Evolutionary conservation across 2,888 invertebrate species (phyloP), one percentile per base, ranked within the genome.

Genomic region (Chymomyza fuscimana): DNA sequence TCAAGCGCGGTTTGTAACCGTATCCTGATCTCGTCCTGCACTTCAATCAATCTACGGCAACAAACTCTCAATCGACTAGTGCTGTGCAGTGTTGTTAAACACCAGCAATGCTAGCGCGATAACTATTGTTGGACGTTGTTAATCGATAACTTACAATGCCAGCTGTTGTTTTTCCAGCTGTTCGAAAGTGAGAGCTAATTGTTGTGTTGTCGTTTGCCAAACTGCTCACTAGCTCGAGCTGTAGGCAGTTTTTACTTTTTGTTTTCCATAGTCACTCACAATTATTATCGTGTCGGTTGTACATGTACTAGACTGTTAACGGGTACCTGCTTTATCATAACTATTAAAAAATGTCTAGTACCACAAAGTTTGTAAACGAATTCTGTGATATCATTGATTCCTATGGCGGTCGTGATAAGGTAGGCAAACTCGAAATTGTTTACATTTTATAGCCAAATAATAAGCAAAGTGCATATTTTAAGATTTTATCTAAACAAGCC

Each of bases 341-440:
- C 12, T 7, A 46, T 50, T 22, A 10, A 76, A 63, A 32, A 32
- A 90, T 88, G 87, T 65, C 79, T 63, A 87, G 61, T 52, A 76
- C 87, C 58, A 82, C 87, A 51, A 89, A 91, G 73, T 82, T 82
- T 79, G 80, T 90, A n/a, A 84, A 93, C 89, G 94, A 94, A 93
- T 93, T 95, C 89, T 95, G 95, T 91, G 94, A 94, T 87, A 93
- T 96, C 88, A 93, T 97, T 80, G 95, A 96, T 77, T 95, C 95
- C 62, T 96, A 97, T 90, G 94, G 94, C 89, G 97, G 97, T n/a
- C 94, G 97, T 90, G 97, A 97, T 93, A 97, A 97, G 94, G 95
- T 95, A 92, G 91, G 86, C 66, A 60, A 51, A 58, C 58, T 29
- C 9, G 1, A 32, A 32, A 32, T 25, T 15, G 51, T 25, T 36